phyloP scores from a whole-genome alignment of 1,140 invertebrate genomes.

The Mycetomoellerius zeteki region DNA sequence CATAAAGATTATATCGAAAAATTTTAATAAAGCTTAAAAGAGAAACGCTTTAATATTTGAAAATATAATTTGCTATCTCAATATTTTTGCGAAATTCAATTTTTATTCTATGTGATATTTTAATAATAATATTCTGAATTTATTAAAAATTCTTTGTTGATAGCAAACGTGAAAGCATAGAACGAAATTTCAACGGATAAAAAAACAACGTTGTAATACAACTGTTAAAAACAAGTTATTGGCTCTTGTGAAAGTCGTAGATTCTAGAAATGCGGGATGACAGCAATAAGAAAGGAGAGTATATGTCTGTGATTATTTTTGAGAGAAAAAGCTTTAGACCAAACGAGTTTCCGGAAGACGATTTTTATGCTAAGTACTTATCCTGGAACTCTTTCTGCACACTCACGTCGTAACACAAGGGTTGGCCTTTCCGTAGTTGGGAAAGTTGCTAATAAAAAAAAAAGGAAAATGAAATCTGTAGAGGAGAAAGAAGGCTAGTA shows the following conservation, averaged over 20 bases:
- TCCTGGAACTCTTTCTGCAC: conserved; percentile 48
- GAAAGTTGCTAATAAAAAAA: conserved; percentile 27
- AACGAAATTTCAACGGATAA: not conserved
- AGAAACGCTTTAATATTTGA: not conserved
- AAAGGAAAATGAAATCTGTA: conserved; percentile 38
- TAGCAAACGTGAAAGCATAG: not conserved
- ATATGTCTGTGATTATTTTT: conserved; percentile 51
- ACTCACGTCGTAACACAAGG: conserved; percentile 48
- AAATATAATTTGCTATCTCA: not conserved
- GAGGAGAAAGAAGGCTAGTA: not conserved
- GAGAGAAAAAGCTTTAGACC: conserved; percentile 35
- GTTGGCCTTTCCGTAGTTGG: not conserved
- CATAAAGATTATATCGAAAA: not conserved
- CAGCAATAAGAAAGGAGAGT: conserved; percentile 35
- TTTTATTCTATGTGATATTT: not conserved
- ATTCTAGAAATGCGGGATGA: conserved; percentile 1
- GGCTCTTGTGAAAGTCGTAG: not conserved
- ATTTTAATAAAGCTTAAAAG: not conserved
- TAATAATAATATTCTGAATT: not conserved
- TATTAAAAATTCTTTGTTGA: not conserved
- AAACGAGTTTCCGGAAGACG: conserved; percentile 58
- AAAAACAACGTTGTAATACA: not conserved
- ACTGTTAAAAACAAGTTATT: conserved; percentile 44
- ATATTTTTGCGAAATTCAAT: not conserved
- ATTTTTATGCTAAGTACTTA: conserved; percentile 60